phyloP scores from a whole-genome alignment of 2,113 vertebrate genomes.

The Gorsachius goisagi region DNA sequence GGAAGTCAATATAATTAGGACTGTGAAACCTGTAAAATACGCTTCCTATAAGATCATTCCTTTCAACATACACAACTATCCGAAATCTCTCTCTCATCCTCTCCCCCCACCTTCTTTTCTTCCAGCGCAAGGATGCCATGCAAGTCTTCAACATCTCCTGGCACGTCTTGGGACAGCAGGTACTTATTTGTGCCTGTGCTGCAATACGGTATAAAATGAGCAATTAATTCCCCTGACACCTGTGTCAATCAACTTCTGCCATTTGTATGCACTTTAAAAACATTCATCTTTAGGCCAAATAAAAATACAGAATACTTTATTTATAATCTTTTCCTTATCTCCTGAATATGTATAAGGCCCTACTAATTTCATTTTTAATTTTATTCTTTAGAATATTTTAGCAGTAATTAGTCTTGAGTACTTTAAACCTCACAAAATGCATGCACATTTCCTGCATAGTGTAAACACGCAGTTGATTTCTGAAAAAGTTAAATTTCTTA shows the following conservation, averaged over 20 bases:
- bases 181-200: background rate
- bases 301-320: background rate
- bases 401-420: background rate
- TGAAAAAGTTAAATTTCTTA: background rate
- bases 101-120: background rate
- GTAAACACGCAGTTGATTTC: background rate
- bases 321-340: background rate
- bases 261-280: background rate
- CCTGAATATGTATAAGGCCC: background rate
- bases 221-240: background rate
- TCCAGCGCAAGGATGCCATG: background rate
- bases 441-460: background rate
- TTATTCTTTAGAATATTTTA: background rate
- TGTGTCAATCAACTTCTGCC: background rate
- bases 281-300: background rate
- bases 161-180: background rate
- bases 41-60: background rate
- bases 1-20: slow-evolving; percentile 17
- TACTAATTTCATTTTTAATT: background rate
- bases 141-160: background rate
- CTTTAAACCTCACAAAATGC: background rate
- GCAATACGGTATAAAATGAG: background rate
- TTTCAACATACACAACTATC: background rate
- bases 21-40: background rate
- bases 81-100: background rate